These are phyloP conservation scores for Trachemys scripta DNA, from an alignment of 2,113 vertebrate genomes.

Conservation along the genomic window DNA sequence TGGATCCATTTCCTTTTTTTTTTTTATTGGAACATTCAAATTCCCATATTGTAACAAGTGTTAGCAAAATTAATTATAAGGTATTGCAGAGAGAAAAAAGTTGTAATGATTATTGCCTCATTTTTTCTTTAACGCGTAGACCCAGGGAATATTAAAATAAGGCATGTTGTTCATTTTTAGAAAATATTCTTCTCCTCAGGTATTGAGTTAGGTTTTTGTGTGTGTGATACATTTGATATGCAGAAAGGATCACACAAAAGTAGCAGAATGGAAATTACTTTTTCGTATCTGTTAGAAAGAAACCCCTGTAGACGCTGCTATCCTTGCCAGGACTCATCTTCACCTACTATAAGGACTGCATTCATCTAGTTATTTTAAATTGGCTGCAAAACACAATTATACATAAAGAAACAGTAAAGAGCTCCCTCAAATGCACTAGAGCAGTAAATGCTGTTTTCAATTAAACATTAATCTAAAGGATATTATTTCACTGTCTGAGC, in stretches of 20 bases:
- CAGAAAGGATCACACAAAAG: constrained; percentile 43
- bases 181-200: neutral
- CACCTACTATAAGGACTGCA: constrained; percentile 53
- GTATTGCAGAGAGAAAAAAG: neutral
- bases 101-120: neutral
- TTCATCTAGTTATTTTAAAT: constrained; percentile 75
- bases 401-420: constrained; percentile 46
- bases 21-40: neutral
- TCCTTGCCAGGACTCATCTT: constrained; percentile 55
- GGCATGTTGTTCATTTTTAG: neutral
- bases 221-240: constrained; percentile 54
- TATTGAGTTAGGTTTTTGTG: neutral
- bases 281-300: constrained; percentile 65
- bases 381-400: constrained; percentile 71
- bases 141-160: neutral
- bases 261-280: constrained; percentile 71
- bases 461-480: constrained; percentile 67
- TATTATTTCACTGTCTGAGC: constrained; percentile 66
- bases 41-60: neutral
- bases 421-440: constrained; percentile 62
- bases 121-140: constrained; percentile 1
- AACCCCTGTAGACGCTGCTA: constrained; percentile 48
- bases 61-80: fast-evolving
- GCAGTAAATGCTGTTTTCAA: constrained; percentile 73
- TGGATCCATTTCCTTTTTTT: neutral